These are phyloP conservation scores for Lutraria rhynchaena DNA, from an alignment of 1,140 invertebrate species.

Conservation along the genomic window DNA sequence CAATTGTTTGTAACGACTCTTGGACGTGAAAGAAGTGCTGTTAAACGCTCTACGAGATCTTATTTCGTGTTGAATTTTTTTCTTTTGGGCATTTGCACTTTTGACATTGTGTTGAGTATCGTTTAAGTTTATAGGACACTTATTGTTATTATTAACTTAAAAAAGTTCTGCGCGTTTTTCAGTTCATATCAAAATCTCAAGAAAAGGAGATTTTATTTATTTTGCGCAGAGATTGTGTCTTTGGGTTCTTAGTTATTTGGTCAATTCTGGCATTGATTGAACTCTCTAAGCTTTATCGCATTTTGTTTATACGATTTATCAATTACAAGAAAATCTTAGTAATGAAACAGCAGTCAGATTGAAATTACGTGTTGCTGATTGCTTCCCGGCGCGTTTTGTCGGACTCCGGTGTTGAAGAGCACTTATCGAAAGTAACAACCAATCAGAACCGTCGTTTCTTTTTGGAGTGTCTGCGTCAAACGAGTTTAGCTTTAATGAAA, in stretches of 20 bases:
- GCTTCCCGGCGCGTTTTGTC: slow-evolving; percentile 39
- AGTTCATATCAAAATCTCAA: too few species aligned
- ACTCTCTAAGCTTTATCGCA: slow-evolving; percentile 26
- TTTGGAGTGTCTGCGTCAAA: slow-evolving; percentile 45
- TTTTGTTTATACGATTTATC: slow-evolving; percentile 51
- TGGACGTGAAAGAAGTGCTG: background rate
- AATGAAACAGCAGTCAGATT: slow-evolving; percentile 52
- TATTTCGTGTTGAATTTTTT: background rate
- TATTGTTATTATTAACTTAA: too few species aligned
- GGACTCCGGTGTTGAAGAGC: slow-evolving; percentile 38
- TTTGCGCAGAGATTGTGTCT: too few species aligned
- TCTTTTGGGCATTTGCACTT: too few species aligned
- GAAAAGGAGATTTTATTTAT: too few species aligned
- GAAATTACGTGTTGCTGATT: slow-evolving; percentile 37
- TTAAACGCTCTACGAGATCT: slow-evolving; percentile 8
- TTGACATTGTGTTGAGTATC: too few species aligned
- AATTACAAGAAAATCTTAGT: slow-evolving; percentile 45
- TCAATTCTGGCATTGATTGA: background rate
- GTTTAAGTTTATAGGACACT: too few species aligned
- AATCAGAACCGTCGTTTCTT: slow-evolving; percentile 25
- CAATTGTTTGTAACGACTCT: slow-evolving; percentile 35
- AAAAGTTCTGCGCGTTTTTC: too few species aligned
- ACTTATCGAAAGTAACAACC: slow-evolving; percentile 27
- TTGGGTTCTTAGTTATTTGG: too few species aligned
- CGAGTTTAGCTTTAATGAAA: slow-evolving; percentile 50